These are phyloP conservation scores for Gymnosoma rotundatum DNA, from an alignment of 2,888 invertebrate genomes.

Conservation along the genomic window DNA sequence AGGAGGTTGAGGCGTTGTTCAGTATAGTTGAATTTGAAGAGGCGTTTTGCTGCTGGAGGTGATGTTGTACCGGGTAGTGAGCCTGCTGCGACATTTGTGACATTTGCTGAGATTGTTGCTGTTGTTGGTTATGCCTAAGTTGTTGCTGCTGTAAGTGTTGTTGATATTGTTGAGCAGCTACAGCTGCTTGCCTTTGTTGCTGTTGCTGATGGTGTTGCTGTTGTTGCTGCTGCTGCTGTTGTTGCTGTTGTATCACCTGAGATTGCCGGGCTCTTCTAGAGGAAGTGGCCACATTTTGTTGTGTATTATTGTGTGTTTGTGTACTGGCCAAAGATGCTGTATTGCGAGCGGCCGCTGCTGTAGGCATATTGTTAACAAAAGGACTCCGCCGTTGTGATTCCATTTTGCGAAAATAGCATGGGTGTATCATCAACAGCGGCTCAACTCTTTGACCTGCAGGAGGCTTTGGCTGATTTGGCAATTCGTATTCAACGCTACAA, in stretches of 20 bases:
- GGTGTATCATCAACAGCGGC: constrained; percentile 94
- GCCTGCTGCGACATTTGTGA: constrained; percentile 81
- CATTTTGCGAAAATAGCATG: constrained; percentile 93
- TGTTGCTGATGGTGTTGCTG: constrained; percentile 73
- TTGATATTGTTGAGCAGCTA: constrained; percentile 70
- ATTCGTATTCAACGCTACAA: constrained; percentile 95
- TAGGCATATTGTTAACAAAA: constrained; percentile 91
- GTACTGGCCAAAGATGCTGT: constrained; percentile 77
- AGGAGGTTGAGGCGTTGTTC: constrained; percentile 27
- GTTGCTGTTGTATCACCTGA: constrained; percentile 73
- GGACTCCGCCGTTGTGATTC: constrained; percentile 91
- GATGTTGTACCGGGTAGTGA: constrained; percentile 76
- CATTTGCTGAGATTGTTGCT: constrained; percentile 77
- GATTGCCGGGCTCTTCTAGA: constrained; percentile 73
- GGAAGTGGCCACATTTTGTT: constrained; percentile 72
- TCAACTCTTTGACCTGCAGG: constrained; percentile 92
- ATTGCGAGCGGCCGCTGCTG: constrained; percentile 83
- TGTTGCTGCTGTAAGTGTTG: constrained; percentile 72
- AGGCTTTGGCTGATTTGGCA: constrained; percentile 94
- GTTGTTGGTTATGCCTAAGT: constrained; percentile 75
- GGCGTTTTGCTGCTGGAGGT: constrained; percentile 72
- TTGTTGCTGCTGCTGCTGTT: constrained; percentile 70
- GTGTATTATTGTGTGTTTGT: constrained; percentile 68
- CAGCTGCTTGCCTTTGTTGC: constrained; percentile 71
- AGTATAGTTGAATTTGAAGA: constrained; percentile 43